These are phyloP conservation scores for Tautogolabrus adspersus DNA, from an alignment of 2,113 vertebrate species.

Conservation along the genomic window DNA sequence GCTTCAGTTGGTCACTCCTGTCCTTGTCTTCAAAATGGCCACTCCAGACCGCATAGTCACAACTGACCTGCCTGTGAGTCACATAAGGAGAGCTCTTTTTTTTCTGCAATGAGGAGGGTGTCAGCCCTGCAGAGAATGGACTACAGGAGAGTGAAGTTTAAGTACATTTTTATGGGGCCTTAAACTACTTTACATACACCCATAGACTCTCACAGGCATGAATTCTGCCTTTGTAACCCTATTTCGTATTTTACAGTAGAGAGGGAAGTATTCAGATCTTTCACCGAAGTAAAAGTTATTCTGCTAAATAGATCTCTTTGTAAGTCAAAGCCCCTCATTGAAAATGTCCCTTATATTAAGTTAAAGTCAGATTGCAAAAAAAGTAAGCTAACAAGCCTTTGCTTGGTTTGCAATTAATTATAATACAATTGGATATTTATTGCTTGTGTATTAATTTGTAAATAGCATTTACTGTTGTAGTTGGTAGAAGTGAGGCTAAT, in stretches of 20 bases:
- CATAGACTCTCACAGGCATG: background rate
- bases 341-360: background rate
- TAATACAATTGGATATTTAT: too few species aligned
- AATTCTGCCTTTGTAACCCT: background rate
- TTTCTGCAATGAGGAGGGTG: background rate
- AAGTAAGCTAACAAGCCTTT: too few species aligned
- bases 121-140: conserved; percentile 1
- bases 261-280: background rate
- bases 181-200: background rate
- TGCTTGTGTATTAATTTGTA: too few species aligned
- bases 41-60: conserved; percentile 24
- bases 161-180: conserved; percentile 16
- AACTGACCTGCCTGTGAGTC: conserved; percentile 8
- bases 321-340: background rate
- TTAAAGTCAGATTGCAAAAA: too few species aligned
- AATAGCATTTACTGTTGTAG: too few species aligned
- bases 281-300: background rate
- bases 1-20: conserved; percentile 21
- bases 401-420: too few species aligned
- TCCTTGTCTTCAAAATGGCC: conserved; percentile 19
- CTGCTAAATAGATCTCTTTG: too few species aligned
- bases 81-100: background rate
- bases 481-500: too few species aligned
- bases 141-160: background rate
- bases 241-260: background rate